Evolutionary conservation across 2,113 vertebrate species (phyloP).

Genomic region (Vidua chalybeata): DNA sequence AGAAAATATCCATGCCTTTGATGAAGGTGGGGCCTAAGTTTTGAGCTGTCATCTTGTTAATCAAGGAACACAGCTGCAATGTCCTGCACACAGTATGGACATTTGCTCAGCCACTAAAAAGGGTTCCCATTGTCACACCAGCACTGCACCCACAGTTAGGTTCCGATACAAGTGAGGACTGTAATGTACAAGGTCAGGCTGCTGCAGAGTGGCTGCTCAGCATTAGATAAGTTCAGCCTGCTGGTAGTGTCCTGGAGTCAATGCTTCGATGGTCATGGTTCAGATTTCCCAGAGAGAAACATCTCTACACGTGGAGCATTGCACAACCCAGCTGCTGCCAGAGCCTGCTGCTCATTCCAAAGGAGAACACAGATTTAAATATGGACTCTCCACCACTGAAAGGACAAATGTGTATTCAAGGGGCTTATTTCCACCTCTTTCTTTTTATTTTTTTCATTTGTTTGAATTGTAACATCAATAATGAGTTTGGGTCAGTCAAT

Average conservation of each 20-base stretch:
- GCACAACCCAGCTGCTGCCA: not conserved
- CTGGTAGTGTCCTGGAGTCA: not conserved
- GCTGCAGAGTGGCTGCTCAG: not conserved
- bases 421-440: not conserved
- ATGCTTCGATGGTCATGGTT: not conserved
- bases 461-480: not conserved
- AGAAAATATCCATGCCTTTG: not conserved
- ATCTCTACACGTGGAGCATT: not conserved
- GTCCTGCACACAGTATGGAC: not conserved
- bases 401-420: not conserved
- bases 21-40: not conserved
- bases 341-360: not conserved
- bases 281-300: not conserved
- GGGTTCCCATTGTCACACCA: not conserved
- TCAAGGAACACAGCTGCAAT: not conserved
- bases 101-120: not conserved
- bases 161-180: not conserved
- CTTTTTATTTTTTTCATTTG: not conserved
- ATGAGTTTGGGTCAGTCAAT: not conserved
- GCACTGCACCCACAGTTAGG: fast-evolving
- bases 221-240: not conserved
- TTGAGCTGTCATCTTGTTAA: not conserved
- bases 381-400: not conserved
- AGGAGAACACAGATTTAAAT: not conserved
- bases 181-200: not conserved